Base-by-base conservation (phyloP, 2,888 invertebrate genomes). In the Panorpa germanica region DNA sequence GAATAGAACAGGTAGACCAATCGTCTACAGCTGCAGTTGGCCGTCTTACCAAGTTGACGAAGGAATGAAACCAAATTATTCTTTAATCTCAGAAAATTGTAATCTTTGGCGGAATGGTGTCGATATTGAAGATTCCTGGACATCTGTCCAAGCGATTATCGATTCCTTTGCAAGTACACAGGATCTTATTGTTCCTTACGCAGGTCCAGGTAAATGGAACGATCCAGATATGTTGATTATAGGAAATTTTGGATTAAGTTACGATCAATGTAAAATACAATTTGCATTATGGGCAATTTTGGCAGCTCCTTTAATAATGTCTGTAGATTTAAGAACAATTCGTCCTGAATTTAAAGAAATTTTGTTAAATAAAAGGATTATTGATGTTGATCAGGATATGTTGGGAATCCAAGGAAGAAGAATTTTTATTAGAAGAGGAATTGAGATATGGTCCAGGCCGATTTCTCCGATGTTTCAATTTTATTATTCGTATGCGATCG, bases 1-100 rank as follows among this genome's bases (percentile, higher is more conserved):
- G 16, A 82, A 81, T 49, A 49, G 55, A 38, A 78, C 81, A n/a
- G 75, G 74, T 12, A 56, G 80, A 27, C 72, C 72, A 3, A 80
- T 83, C 48, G 61, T 78, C 2, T 83, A 71, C 45, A 75, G 77
- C 0, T 82, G 82, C 52, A 75, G 74, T 45, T 82, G 78, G 76
- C 81, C 82, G 4, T 72, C 70, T 3, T 85, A 82, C 48, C 64
- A 67, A 45, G 65, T 68, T 45, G 54, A 53, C 8, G 37, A 44
- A 22, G 59, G 59, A 35, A 53, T 60, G 40, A 44, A 68, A 64
- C 61, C 67, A 0, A 57, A 70, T 43, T 71, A 63, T 40, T 53
- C 56, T 25, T 50, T 55, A 2, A 48, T 70, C 24, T 55, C 59
- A 16, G 40, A 63, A 37, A 54, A 60, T 29, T 72, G 72, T 41